Conservation (phyloP, 2,888 invertebrate genomes). For the Terebella lapidaria region DNA sequence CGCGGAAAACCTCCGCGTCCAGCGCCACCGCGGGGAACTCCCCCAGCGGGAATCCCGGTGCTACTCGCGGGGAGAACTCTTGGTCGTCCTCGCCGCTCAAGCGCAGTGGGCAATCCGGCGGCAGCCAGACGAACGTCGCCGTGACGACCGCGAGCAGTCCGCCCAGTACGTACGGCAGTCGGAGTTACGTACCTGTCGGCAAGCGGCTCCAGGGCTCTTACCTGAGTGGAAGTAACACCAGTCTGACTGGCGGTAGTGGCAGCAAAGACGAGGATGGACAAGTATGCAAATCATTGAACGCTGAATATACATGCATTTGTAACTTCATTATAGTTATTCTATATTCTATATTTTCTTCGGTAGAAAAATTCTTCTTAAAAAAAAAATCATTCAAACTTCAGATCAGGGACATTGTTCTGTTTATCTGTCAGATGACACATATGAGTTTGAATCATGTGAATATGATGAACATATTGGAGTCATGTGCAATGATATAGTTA, state of each 20-base stretch:
- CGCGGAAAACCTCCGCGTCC: too few relatives aligned
- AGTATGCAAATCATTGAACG: background rate
- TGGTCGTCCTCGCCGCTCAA: background rate
- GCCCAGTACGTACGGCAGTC: background rate
- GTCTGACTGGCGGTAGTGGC: background rate
- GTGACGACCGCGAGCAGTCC: background rate
- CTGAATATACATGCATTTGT: too few relatives aligned
- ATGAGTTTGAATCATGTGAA: too few relatives aligned
- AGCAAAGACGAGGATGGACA: background rate
- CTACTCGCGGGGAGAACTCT: background rate
- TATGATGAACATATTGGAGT: too few relatives aligned
- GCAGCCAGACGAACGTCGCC: background rate
- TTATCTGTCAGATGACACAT: too few relatives aligned
- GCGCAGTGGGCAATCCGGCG: background rate
- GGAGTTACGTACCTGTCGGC: background rate
- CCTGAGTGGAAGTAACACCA: background rate
- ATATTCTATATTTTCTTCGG: too few relatives aligned
- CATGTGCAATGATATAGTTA: too few relatives aligned
- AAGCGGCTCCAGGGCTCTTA: background rate
- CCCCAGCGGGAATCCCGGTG: background rate
- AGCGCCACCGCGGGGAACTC: background rate
- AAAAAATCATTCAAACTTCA: too few relatives aligned
- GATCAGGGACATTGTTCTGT: too few relatives aligned
- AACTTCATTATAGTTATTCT: too few relatives aligned
- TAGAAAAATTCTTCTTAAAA: too few relatives aligned